Conservation (phyloP, 2,797 vertebrate genomes). For the Steatocranus sp. region DNA sequence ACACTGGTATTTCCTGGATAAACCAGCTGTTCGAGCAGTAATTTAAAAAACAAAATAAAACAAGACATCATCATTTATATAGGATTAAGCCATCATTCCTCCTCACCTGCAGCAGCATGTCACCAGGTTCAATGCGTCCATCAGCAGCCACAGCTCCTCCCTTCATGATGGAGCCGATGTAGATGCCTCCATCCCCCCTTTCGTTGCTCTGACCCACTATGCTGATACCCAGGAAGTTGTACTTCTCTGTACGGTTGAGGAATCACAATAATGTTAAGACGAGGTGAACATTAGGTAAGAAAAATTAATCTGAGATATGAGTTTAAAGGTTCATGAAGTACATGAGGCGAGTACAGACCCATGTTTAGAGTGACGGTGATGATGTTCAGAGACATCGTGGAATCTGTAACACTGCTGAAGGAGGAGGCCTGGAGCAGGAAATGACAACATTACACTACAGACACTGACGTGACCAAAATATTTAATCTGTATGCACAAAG, state of each 20-base stretch:
- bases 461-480: not conserved
- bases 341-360: constrained; percentile 73
- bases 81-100: too few species aligned
- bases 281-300: not conserved
- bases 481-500: not conserved
- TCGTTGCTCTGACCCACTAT: constrained; percentile 94
- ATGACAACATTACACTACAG: not conserved
- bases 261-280: not conserved
- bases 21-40: not conserved
- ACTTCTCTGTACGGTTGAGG: constrained; percentile 68
- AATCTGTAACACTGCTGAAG: constrained; percentile 93
- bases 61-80: rapidly evolving
- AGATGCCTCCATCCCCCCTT: constrained; percentile 88
- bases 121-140: constrained; percentile 81
- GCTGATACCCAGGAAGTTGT: constrained; percentile 92
- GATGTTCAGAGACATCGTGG: constrained; percentile 93
- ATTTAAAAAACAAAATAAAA: not conserved
- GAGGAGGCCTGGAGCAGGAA: constrained; percentile 80
- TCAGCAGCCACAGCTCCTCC: constrained; percentile 89
- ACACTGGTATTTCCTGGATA: not conserved
- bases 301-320: not conserved
- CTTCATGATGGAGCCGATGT: constrained; percentile 90
- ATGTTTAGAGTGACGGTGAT: constrained; percentile 94
- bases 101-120: constrained; percentile 82
- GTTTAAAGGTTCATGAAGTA: too few species aligned